Percentiles rank a stretch among this genome's conserved stretches.
These are phyloP conservation scores for Mechanitis mazaeus DNA, from an alignment of 2,888 invertebrate species.

Conservation along the genomic window DNA sequence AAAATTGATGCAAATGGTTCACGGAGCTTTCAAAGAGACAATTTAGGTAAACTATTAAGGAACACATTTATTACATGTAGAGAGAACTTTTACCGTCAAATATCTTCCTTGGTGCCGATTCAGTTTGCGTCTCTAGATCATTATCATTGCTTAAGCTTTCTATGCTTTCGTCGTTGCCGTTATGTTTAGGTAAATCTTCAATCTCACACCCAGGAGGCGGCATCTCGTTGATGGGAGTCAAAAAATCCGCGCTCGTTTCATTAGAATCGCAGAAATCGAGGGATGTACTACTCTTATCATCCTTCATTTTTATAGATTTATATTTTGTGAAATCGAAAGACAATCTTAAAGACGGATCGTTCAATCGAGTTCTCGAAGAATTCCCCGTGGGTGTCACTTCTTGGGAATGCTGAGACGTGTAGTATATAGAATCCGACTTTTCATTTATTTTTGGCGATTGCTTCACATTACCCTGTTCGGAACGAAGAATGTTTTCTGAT, in stretches of 20 bases:
- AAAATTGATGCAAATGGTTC: too few relatives aligned
- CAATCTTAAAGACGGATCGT: conserved; percentile 60
- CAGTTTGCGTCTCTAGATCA: conserved; percentile 67
- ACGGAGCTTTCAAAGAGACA: too few relatives aligned
- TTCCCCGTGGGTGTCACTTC: conserved; percentile 65
- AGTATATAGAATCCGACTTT: conserved; percentile 69
- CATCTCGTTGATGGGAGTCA: conserved; percentile 74
- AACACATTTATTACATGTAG: too few relatives aligned
- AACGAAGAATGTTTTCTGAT: conserved; percentile 67
- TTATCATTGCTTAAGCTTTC: conserved; percentile 66
- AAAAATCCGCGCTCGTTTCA: conserved; percentile 70
- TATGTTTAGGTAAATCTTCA: conserved; percentile 66
- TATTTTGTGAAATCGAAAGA: conserved; percentile 70
- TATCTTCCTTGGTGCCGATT: conserved; percentile 61
- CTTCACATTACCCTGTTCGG: conserved; percentile 59
- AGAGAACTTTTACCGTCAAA: conserved; percentile 45
- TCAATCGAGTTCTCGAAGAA: conserved; percentile 52
- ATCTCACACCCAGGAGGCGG: conserved; percentile 69
- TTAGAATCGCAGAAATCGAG: conserved; percentile 71
- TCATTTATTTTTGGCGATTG: conserved; percentile 50
- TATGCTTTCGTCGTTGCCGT: conserved; percentile 63
- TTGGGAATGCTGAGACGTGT: conserved; percentile 69
- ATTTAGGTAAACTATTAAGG: neutral
- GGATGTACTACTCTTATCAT: conserved; percentile 66
- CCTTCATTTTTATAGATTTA: conserved; percentile 54